Evolutionary conservation across 2,888 invertebrate species (phyloP).

Genomic region (Protophormia terraenovae): DNA sequence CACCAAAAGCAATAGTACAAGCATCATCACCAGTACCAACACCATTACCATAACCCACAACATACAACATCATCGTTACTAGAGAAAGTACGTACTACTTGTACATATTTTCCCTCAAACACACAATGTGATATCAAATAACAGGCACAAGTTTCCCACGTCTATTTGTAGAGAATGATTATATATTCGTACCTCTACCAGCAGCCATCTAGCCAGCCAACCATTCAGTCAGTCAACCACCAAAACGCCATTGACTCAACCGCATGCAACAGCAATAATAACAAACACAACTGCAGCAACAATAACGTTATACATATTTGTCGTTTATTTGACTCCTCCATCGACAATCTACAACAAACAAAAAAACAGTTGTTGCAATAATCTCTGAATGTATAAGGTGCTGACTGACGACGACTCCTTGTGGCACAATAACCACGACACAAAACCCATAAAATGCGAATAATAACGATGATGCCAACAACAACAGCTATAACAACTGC

Average conservation of each 20-base stretch:
- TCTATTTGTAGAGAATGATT: constrained; percentile 46
- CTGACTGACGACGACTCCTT: constrained; percentile 45
- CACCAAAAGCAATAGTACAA: not conserved
- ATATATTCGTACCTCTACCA: constrained; percentile 30
- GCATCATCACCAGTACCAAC: not conserved
- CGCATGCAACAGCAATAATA: constrained; percentile 43
- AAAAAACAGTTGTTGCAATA: constrained; percentile 14
- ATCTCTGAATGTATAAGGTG: constrained; percentile 48
- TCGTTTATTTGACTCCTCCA: constrained; percentile 38
- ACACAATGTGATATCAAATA: not conserved
- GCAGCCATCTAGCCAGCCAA: constrained; percentile 11
- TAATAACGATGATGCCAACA: constrained; percentile 32
- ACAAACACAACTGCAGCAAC: not conserved
- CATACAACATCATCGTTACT: not conserved
- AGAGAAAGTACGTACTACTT: not conserved
- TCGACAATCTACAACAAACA: constrained; percentile 33
- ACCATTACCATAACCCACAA: constrained; percentile 3
- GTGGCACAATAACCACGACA: constrained; percentile 60
- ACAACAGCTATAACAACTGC: not conserved
- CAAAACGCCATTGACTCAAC: constrained; percentile 56
- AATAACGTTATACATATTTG: constrained; percentile 6
- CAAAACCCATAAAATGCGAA: constrained; percentile 51
- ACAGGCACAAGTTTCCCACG: constrained; percentile 46
- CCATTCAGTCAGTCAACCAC: too few relatives aligned
- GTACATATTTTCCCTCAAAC: constrained; percentile 13